Conservation (phyloP, 2,888 invertebrate genomes). For the Polyploca ridens region DNA sequence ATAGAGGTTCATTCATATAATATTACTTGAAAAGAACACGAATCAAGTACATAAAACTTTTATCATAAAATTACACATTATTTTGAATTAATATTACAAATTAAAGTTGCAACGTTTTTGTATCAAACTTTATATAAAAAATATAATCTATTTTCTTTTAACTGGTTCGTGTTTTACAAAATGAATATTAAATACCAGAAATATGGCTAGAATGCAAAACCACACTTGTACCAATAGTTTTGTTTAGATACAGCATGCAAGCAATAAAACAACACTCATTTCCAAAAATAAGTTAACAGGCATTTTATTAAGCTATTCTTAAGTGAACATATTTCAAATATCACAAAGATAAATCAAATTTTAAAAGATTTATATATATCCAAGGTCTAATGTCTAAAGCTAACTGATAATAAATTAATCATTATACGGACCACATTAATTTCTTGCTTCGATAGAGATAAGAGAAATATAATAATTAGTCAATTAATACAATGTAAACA, state of each 20-base stretch:
- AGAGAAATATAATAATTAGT: background rate
- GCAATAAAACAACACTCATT: constrained; percentile 18
- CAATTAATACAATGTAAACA: constrained; percentile 10
- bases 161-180: too few relatives aligned
- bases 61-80: too few relatives aligned
- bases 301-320: background rate
- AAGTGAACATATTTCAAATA: background rate
- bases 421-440: constrained; percentile 6
- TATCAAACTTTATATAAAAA: too few relatives aligned
- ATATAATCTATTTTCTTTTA: too few relatives aligned
- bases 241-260: background rate
- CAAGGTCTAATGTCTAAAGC: constrained; percentile 8
- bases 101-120: too few relatives aligned
- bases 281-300: constrained; percentile 13
- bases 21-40: too few relatives aligned
- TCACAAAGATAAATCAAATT: constrained; percentile 12
- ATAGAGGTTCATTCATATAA: too few relatives aligned
- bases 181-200: too few relatives aligned
- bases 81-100: too few relatives aligned
- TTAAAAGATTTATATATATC: background rate
- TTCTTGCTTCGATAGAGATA: constrained; percentile 10
- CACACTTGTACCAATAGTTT: background rate
- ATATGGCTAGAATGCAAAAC: too few relatives aligned
- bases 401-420: constrained; percentile 9
- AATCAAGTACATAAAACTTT: too few relatives aligned